Evolutionary conservation across 1,140 invertebrate species (phyloP), one percentile per base, ranked within the genome.

Genomic region (Neodiprion lecontei): DNA sequence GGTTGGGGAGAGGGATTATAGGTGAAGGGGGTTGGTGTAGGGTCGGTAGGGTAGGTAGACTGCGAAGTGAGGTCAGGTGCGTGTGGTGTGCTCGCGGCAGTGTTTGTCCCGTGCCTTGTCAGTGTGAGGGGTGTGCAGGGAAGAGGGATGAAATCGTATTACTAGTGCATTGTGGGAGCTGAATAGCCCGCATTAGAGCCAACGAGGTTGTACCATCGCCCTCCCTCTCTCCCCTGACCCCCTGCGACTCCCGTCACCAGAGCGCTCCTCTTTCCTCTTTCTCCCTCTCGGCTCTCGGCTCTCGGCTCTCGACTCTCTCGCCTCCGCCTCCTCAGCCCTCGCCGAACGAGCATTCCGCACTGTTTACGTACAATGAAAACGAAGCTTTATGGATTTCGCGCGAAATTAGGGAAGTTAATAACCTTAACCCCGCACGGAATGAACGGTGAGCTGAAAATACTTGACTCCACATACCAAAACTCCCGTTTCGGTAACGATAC

Each of bases 131-230:
- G 67, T 70, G 76, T 72, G 69, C 21, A 48, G 48, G 69, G 23
- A 23, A 17, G 67, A 48, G 77, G 69, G 72, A 78, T 75, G 76
- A 87, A 88, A 88, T 87, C 83, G 85, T 86, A 87, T 88, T 88
- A 86, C 84, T 84, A 86, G 83, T 83, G 81, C 84, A 87, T 87
- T 87, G 85, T 86, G 82, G 84, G 70, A 80, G 79, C 81, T 86
- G 86, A 86, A 87, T 87, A 86, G 83, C 79, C 79, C 79, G 84
- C 83, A 87, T 87, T 87, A 87, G 83, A 86, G 80, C 76, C 81
- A 86, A 86, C 84, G 82, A 84, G 80, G 81, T 87, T 86, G 80
- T 81, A 82, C 80, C 78, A 78, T 77, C 75, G 76, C 75, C 73
- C 74, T 40, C 28, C 61, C 72, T 76, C 53, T 53, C 66, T 53